Conservation (phyloP, 2,113 vertebrate species). For the Bungarus multicinctus region DNA sequence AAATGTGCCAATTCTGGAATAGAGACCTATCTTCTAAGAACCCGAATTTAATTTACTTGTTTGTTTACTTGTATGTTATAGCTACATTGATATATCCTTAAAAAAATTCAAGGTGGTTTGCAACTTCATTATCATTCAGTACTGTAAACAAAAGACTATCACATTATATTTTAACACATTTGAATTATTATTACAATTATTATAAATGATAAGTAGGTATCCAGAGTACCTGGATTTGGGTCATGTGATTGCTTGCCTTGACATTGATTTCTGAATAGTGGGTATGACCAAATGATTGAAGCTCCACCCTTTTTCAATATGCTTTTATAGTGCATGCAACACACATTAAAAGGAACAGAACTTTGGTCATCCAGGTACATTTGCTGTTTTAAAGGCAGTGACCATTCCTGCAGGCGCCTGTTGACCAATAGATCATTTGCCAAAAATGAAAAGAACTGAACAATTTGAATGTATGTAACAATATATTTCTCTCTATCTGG, state of each 20-base stretch:
- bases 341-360: neutral
- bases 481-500: neutral
- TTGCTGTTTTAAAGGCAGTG: neutral
- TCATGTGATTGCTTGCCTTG: neutral
- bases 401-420: neutral
- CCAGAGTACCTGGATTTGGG: neutral
- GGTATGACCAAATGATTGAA: neutral
- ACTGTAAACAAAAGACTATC: neutral
- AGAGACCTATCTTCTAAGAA: constrained; percentile 13
- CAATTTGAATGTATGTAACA: neutral
- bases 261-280: neutral
- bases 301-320: neutral
- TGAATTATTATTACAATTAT: neutral
- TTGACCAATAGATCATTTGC: neutral
- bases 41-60: neutral
- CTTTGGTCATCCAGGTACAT: neutral
- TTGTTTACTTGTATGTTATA: neutral
- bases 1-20: neutral
- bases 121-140: neutral
- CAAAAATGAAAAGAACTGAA: neutral
- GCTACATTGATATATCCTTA: neutral
- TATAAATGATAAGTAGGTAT: neutral
- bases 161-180: neutral
- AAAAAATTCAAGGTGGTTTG: neutral
- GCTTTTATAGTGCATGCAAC: neutral